Evolutionary conservation across 2,888 invertebrate genomes (phyloP).

Genomic region (Eumerus sabulonum): DNA sequence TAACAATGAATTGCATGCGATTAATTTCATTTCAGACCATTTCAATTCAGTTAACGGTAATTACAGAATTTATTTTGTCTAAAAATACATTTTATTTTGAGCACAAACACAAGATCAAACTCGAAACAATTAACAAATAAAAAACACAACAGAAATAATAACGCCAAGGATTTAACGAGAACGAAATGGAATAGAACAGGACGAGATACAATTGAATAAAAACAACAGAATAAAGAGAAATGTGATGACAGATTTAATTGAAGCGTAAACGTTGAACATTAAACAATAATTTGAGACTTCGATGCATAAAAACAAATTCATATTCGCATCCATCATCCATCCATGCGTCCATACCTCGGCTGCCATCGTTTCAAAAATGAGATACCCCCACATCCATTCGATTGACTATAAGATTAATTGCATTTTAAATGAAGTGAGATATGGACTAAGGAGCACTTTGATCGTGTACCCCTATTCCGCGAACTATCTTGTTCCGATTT

Average conservation of each 20-base stretch:
- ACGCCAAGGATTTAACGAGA: slow-evolving; percentile 1
- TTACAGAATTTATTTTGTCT: neutral
- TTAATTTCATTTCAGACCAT: slow-evolving; percentile 34
- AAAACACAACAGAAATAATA: neutral
- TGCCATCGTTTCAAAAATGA: neutral
- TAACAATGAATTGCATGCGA: slow-evolving; percentile 45
- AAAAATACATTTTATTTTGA: no score
- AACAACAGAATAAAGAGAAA: slow-evolving; percentile 2
- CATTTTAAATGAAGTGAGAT: slow-evolving; percentile 19
- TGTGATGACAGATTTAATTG: slow-evolving; percentile 33
- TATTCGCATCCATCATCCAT: no score
- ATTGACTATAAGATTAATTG: slow-evolving; percentile 19
- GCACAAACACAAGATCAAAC: neutral
- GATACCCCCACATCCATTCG: no score
- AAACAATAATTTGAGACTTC: neutral
- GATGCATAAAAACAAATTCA: slow-evolving; percentile 20
- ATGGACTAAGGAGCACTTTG: neutral
- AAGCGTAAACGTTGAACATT: slow-evolving; percentile 26
- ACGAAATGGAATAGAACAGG: neutral
- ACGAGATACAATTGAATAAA: neutral
- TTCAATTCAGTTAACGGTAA: slow-evolving; percentile 31
- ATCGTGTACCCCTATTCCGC: neutral
- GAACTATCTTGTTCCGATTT: slow-evolving; percentile 6
- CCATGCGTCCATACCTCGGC: no score
- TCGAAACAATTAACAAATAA: slow-evolving; percentile 23